Percentiles rank a stretch among this genome's conserved stretches.
Conservation (phyloP, 2,888 invertebrate genomes). For the Volucella bombylans region DNA sequence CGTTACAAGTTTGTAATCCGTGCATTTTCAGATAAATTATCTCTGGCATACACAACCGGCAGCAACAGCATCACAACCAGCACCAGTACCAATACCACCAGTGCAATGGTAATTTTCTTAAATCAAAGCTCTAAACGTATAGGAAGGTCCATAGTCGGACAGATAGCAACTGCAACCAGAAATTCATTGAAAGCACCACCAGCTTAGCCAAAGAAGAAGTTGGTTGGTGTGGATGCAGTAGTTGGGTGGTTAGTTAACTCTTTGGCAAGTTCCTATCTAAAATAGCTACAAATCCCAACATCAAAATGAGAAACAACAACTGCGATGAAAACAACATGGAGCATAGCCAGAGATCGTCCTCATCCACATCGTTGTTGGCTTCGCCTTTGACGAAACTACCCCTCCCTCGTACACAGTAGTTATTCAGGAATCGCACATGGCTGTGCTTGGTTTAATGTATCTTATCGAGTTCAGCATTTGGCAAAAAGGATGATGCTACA, state of each 20-base stretch:
- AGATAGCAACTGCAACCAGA: conserved; percentile 13
- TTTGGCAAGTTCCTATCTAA: conserved; percentile 73
- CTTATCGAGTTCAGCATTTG: conserved; percentile 75
- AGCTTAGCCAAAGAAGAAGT: conserved; percentile 1
- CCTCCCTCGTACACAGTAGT: conserved; percentile 72
- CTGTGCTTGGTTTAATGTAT: conserved; percentile 73
- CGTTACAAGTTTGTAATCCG: conserved; percentile 73
- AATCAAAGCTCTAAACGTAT: conserved; percentile 62
- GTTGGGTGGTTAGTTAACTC: conserved; percentile 73
- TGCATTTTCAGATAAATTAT: conserved; percentile 73
- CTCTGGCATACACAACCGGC: conserved; percentile 60
- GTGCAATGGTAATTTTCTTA: conserved; percentile 67
- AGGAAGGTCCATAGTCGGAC: conserved; percentile 45
- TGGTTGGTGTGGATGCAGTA: conserved; percentile 32
- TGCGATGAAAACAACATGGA: conserved; percentile 59
- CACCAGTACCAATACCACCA: conserved; percentile 23
- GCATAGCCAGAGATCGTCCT: conserved; percentile 50
- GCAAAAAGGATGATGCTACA: conserved; percentile 70
- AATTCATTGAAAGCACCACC: conserved; percentile 13
- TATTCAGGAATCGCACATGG: conserved; percentile 75
- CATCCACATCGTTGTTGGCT: conserved; percentile 25
- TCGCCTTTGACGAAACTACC: conserved; percentile 47
- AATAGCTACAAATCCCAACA: conserved; percentile 74
- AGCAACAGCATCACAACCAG: conserved; percentile 36
- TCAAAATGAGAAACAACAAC: conserved; percentile 72